Conservation (phyloP, 1,140 invertebrate species). For the Andrena cerasifolii region DNA sequence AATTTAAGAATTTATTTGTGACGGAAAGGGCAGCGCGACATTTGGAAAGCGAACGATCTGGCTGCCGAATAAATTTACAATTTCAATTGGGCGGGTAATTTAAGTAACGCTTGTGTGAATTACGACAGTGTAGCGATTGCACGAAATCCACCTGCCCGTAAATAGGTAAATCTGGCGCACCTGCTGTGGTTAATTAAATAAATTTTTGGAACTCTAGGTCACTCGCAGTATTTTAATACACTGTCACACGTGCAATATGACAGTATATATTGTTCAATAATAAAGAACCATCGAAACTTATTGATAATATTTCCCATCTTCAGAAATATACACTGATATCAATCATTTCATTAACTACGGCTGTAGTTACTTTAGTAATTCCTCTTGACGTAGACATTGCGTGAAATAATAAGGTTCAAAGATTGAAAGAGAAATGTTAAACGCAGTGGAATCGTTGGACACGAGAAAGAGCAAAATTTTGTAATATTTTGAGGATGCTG, state of each 20-base stretch:
- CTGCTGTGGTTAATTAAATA: neutral
- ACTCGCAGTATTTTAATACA: too few species aligned
- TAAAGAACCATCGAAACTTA: too few species aligned
- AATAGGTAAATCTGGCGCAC: neutral
- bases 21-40: slow-evolving; percentile 62
- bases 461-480: slow-evolving; percentile 46
- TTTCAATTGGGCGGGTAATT: slow-evolving; percentile 19
- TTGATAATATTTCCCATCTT: too few species aligned
- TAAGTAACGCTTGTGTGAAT: slow-evolving; percentile 12
- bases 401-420: too few species aligned
- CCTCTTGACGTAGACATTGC: too few species aligned
- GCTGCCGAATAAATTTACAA: slow-evolving; percentile 57
- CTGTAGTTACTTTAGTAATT: too few species aligned
- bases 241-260: too few species aligned
- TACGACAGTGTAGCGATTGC: neutral
- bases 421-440: too few species aligned
- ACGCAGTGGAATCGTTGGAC: too few species aligned
- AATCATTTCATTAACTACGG: too few species aligned
- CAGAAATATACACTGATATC: too few species aligned
- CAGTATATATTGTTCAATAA: too few species aligned
- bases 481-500: slow-evolving; percentile 63
- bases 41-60: slow-evolving; percentile 67
- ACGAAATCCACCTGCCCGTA: slow-evolving; percentile 1
- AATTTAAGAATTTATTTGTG: slow-evolving; percentile 62
- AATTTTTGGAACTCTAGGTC: neutral